Base-by-base conservation (phyloP, 2,797 vertebrate species). In the Botia almorhae region DNA sequence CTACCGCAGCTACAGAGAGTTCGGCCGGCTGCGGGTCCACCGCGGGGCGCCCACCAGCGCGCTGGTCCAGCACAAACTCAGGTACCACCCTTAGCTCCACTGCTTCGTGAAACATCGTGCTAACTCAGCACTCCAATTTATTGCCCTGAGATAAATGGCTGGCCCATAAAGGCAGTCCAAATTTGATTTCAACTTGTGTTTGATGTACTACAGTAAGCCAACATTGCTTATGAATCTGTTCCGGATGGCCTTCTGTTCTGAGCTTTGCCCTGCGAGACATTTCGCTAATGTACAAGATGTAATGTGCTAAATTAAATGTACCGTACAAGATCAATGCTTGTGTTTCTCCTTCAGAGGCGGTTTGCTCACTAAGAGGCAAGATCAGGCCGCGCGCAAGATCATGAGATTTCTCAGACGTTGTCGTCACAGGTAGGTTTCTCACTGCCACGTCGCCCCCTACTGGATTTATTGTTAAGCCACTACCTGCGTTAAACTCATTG, bases 311-410 rank as follows among this genome's bases (percentile, higher is more conserved):
- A 70, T 61, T 21, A 77, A 69, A 64, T 46, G 51, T 46, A 39
- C 16, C 63, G 2, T 68, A 61, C 61, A 55, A 79, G 7, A 70
- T 36, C 8, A 13, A 50, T 58, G 36, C n/a, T 82, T n/a, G 53
- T 64, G 11, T 64, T 36, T 87, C 84, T 92, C 82, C 93, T 89
- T 21, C 88, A 99, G 97, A 95, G 96, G 96, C 90, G 97, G 96
- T 96, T 95, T 98, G 91, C 95, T 99, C 88, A 98, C 97, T 87
- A 99, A 99, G 93, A 98, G 97, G 90, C 98, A 99, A 92, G 98
- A 99, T 91, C 98, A 99, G 92, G 98, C 98, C 91, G 98, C 98
- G 92, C 97, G 97, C 88, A 99, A 99, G 92, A 99, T 99, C 86
- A 99, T 99, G 98, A 94, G 98, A 90, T 99, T 99, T 91, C 94